Percentiles rank a stretch among this genome's conserved stretches.
phyloP scores from a whole-genome alignment of 2,113 vertebrate species.

The Centropus bengalensis region DNA sequence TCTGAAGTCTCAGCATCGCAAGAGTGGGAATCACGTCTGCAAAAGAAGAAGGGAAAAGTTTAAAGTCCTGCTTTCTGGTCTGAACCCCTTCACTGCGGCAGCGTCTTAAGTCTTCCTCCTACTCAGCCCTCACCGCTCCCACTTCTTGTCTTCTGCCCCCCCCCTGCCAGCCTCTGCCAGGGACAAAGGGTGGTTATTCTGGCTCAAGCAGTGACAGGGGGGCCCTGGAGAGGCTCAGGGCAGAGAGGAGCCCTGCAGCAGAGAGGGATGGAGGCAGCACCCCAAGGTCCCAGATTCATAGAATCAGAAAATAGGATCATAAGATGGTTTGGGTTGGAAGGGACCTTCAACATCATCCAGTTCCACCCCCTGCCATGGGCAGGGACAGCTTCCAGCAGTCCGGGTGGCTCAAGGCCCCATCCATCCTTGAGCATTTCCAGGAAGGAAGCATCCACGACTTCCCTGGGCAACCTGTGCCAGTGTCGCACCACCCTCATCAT shows the following conservation, averaged over 20 bases:
- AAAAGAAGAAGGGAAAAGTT: background rate
- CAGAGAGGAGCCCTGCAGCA: background rate
- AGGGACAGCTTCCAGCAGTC: no score
- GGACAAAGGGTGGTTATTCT: background rate
- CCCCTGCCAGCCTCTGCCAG: background rate
- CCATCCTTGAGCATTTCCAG: no score
- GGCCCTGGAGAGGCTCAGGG: accelerated
- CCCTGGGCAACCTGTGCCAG: no score
- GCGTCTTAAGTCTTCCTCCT: background rate
- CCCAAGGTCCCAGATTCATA: background rate
- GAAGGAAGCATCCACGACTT: no score
- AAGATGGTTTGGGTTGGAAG: no score
- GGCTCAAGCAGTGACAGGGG: accelerated
- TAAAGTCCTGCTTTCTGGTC: background rate
- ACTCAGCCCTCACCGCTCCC: background rate
- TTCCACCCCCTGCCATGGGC: no score
- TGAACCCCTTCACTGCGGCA: background rate
- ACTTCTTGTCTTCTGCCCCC: accelerated
- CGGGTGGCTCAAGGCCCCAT: no score
- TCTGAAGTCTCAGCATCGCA: background rate
- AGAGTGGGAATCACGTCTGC: background rate
- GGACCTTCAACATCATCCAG: no score
- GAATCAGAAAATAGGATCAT: no score
- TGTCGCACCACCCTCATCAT: no score
- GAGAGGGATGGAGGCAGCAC: background rate